These are phyloP conservation scores for Drosophila parvula DNA, from an alignment of 1,140 invertebrate species.

Conservation along the genomic window DNA sequence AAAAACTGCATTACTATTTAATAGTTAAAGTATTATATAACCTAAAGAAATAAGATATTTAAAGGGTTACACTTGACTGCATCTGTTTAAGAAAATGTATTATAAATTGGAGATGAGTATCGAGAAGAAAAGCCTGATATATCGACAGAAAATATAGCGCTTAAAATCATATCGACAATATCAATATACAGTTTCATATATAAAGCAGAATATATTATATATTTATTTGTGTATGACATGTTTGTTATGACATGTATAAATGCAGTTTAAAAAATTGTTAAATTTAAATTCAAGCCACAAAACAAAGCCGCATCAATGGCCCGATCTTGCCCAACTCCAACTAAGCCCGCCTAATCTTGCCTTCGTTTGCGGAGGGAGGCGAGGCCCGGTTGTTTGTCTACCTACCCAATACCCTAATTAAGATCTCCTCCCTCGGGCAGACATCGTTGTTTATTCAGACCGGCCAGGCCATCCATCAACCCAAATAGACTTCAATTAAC, in stretches of 20 bases:
- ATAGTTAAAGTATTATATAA: neutral
- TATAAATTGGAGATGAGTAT: no score
- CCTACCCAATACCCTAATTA: constrained; percentile 37
- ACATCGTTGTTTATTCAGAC: constrained; percentile 9
- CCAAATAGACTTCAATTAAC: constrained; percentile 50
- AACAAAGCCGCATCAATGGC: neutral
- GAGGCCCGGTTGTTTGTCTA: neutral
- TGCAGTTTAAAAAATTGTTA: neutral
- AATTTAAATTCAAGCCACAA: neutral
- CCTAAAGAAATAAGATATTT: neutral
- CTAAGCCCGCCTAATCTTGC: constrained; percentile 13
- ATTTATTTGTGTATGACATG: no score
- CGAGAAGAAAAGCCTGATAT: no score
- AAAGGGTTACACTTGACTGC: no score
- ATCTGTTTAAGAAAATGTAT: no score
- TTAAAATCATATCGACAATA: no score
- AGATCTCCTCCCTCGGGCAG: constrained; percentile 25
- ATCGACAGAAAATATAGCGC: no score
- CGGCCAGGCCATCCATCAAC: constrained; percentile 36
- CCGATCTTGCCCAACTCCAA: constrained; percentile 21
- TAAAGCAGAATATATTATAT: no score
- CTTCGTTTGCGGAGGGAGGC: constrained; percentile 1
- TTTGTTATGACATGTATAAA: neutral
- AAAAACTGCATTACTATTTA: neutral
- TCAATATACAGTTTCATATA: no score